Evolutionary conservation across 2,888 invertebrate species (phyloP), one percentile per base, ranked within the genome.

Genomic region (Melanostoma mellinum): DNA sequence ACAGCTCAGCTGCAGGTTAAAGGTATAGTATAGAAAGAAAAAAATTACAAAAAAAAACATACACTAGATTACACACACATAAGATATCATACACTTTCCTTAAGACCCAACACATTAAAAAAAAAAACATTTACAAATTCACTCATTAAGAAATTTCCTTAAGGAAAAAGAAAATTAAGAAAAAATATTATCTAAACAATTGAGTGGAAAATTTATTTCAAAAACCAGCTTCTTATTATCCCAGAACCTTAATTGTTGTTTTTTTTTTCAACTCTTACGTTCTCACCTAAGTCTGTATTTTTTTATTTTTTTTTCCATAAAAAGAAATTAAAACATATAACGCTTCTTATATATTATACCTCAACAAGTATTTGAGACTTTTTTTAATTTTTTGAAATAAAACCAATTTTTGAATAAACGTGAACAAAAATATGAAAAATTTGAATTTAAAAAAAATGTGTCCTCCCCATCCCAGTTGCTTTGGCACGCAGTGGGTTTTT

Each of bases 1-100:
- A 95, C 94, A 91, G 95, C 95, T 92, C 94, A 94, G 92, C 94
- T 95, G 89, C 95, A 94, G 94, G 95, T 95, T 91, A 95, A 95
- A 95, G 95, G 95, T 95, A 95, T 94, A 93, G 91, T 92, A 92
- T 90, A 87, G 50, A 42, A 46, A 63, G 55, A 72, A 52, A 60
- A 44, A 40, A 71, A 33, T 53, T 65, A 44, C 40, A 38, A 61
- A 67, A 52, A 73, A 81, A 86, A 78, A 73, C 48, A 53, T 30
- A 46, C 61, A 46, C 48, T 89, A 88, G 89, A 88, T 88, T 6
- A 75, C 55, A 65, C 50, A 52, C 75, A 85, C 35, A 52, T 63
- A 68, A 60, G 56, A 75, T 44, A 61, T 71, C 40, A 48, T 40
- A 72, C 68, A 63, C 40, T 3, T 44, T 42, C 42, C 58, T 48